Conservation (phyloP, 2,797 vertebrate species). For the Pantherophis alleghaniensis region DNA sequence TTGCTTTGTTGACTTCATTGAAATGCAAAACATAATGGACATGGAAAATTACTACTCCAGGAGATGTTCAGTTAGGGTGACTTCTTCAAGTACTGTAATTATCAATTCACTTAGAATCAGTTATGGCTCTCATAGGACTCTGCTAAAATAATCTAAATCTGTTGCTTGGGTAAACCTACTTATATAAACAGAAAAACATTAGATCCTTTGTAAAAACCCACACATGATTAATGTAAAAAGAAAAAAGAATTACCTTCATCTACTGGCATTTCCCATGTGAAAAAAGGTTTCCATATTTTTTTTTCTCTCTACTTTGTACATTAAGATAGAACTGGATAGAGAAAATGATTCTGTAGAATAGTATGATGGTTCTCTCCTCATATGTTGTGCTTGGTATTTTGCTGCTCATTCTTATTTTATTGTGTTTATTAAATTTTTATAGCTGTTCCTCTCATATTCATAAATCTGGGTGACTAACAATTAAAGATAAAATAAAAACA, state of each 20-base stretch:
- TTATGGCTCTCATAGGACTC: conserved; percentile 37
- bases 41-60: conserved; percentile 41
- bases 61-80: conserved; percentile 36
- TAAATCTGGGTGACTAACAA: neutral
- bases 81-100: neutral
- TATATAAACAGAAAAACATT: conserved; percentile 44
- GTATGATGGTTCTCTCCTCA: neutral
- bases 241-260: neutral
- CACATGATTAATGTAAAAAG: conserved; percentile 32
- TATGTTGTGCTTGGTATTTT: neutral
- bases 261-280: neutral
- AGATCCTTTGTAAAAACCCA: conserved; percentile 44
- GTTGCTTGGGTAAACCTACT: conserved; percentile 38
- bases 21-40: conserved; percentile 34
- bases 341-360: neutral
- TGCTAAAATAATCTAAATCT: conserved; percentile 38
- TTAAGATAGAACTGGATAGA: neutral
- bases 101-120: conserved; percentile 34
- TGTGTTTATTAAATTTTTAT: neutral
- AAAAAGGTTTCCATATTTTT: neutral
- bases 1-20: conserved; percentile 39
- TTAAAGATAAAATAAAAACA: neutral
- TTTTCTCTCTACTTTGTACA: neutral
- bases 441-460: neutral
- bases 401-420: neutral